Conservation (phyloP, 2,888 invertebrate genomes). For the Busseola fusca region DNA sequence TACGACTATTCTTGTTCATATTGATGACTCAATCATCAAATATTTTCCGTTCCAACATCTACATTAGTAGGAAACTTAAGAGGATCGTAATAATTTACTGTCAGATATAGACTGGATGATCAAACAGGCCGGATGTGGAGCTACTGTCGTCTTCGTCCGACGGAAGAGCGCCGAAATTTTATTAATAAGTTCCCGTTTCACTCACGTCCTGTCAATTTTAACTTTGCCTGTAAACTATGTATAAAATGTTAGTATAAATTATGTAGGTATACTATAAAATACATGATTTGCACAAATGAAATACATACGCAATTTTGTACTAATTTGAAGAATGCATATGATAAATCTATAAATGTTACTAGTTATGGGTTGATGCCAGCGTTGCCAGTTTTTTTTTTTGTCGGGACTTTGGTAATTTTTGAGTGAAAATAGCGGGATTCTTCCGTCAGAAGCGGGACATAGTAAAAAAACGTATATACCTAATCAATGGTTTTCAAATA, state of each 20-base stretch:
- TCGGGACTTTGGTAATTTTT: too few species aligned
- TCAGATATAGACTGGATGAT: constrained; percentile 77
- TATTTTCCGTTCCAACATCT: constrained; percentile 33
- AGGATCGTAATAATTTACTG: constrained; percentile 69
- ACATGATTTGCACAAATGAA: background rate
- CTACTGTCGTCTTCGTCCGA: constrained; percentile 76
- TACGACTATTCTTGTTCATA: constrained; percentile 20
- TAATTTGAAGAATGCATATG: background rate
- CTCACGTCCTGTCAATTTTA: constrained; percentile 83
- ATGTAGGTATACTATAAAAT: constrained; percentile 9
- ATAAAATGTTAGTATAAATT: constrained; percentile 21
- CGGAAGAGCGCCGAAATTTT: constrained; percentile 85
- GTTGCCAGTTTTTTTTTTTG: too few species aligned
- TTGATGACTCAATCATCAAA: constrained; percentile 41
- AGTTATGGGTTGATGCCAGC: background rate
- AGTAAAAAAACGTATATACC: too few species aligned
- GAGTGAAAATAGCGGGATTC: too few species aligned
- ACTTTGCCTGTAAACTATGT: constrained; percentile 57
- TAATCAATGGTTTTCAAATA: too few species aligned
- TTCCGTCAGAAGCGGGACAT: too few species aligned
- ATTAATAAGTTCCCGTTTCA: constrained; percentile 87
- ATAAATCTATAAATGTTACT: background rate
- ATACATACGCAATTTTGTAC: constrained; percentile 13
- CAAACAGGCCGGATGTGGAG: constrained; percentile 81
- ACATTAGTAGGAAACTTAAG: constrained; percentile 55